Percentiles rank a stretch among this genome's conserved stretches.
These are phyloP conservation scores for Andinoacara biseriatus DNA, from an alignment of 2,113 vertebrate species.

Conservation along the genomic window DNA sequence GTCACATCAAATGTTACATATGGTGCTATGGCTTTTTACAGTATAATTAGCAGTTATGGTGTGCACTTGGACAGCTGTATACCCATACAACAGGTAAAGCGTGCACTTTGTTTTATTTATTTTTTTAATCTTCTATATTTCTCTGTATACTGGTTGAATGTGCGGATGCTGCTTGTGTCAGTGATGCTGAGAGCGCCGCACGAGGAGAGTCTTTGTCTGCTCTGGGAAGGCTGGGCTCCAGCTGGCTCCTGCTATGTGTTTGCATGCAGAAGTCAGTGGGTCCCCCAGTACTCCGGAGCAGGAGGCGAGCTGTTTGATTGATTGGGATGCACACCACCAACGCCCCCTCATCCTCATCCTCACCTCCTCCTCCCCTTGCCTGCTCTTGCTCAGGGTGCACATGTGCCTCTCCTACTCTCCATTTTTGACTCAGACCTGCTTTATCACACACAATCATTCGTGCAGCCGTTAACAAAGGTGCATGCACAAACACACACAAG, in stretches of 20 bases:
- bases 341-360: background rate
- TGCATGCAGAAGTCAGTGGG: slow-evolving; percentile 69
- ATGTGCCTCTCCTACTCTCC: slow-evolving; percentile 46
- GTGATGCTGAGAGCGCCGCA: slow-evolving; percentile 62
- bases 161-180: slow-evolving; percentile 48
- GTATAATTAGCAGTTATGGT: background rate
- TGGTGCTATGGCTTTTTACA: background rate
- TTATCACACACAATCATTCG: slow-evolving; percentile 21
- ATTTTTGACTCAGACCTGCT: slow-evolving; percentile 18
- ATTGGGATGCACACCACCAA: slow-evolving; percentile 62
- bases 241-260: slow-evolving; percentile 69
- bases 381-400: slow-evolving; percentile 42
- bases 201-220: slow-evolving; percentile 68
- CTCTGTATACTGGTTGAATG: slow-evolving; percentile 14
- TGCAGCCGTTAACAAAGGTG: slow-evolving; percentile 19
- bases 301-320: slow-evolving; percentile 64
- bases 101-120: background rate
- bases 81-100: slow-evolving; percentile 14
- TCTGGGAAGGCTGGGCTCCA: slow-evolving; percentile 67
- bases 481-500: background rate
- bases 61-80: background rate
- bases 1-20: background rate
- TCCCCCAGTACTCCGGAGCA: slow-evolving; percentile 64
- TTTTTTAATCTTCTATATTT: background rate
- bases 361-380: slow-evolving; percentile 31